A percentile compares a stretch with the other conserved stretches of the same genome.
Evolutionary conservation across 1,140 invertebrate species (phyloP).

Genomic region (Lasaia peninsularis): DNA sequence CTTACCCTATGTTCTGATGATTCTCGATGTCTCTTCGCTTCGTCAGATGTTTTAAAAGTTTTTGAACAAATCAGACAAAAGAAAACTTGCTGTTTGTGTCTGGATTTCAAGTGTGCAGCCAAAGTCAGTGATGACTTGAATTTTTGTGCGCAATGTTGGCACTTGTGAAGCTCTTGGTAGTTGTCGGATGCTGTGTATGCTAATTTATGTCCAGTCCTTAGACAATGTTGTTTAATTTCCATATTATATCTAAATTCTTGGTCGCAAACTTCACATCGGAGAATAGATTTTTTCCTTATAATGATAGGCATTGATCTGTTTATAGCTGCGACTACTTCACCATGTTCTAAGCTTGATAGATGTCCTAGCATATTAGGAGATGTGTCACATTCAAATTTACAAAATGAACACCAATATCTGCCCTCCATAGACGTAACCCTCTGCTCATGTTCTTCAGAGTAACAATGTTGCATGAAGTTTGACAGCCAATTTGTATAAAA

Average conservation of each 20-base stretch:
- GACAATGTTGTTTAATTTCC: slow-evolving; percentile 82
- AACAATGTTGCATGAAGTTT: slow-evolving; percentile 87
- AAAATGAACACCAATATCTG: slow-evolving; percentile 85
- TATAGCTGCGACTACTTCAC: slow-evolving; percentile 84
- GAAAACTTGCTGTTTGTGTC: slow-evolving; percentile 78
- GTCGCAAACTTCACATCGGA: slow-evolving; percentile 80
- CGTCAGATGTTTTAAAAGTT: slow-evolving; percentile 79
- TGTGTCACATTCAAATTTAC: slow-evolving; percentile 83
- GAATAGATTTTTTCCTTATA: slow-evolving; percentile 82
- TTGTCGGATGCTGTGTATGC: slow-evolving; percentile 78
- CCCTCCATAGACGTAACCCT: slow-evolving; percentile 77
- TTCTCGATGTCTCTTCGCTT: slow-evolving; percentile 83
- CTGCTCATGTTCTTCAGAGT: slow-evolving; percentile 79
- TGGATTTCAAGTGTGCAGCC: slow-evolving; percentile 80
- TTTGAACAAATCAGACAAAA: slow-evolving; percentile 83
- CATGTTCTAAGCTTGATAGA: slow-evolving; percentile 81
- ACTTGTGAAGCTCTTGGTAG: slow-evolving; percentile 81
- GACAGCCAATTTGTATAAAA: slow-evolving; percentile 90
- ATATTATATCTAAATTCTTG: slow-evolving; percentile 83
- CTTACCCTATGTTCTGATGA: slow-evolving; percentile 80
- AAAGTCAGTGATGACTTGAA: slow-evolving; percentile 81
- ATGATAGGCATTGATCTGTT: slow-evolving; percentile 89
- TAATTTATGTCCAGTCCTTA: slow-evolving; percentile 73
- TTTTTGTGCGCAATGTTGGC: slow-evolving; percentile 77
- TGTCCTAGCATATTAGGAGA: slow-evolving; percentile 84